Evolutionary conservation across 2,888 invertebrate species (phyloP), one percentile per base, ranked within the genome.

Genomic region (Priocnemis perturbator): DNA sequence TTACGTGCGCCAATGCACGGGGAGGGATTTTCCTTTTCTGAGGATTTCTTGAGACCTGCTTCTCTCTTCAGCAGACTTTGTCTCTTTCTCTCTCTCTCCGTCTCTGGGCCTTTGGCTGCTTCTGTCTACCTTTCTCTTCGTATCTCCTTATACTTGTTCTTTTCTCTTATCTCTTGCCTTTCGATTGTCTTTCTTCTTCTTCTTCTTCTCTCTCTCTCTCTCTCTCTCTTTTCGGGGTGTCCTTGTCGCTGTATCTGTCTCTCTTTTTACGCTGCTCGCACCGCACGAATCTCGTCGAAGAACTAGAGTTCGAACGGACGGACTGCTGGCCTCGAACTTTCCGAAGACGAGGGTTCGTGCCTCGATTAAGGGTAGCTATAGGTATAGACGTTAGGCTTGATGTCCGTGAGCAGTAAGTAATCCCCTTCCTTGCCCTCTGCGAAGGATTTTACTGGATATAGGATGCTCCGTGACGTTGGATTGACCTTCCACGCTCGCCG

Each of bases 1-100:
- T 74, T 76, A 75, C 68, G 64, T 70, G 57, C 66, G 72, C 64
- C 64, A 67, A 76, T 73, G 68, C 70, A 73, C 67, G 15, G 55
- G 47, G 63, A 55, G 57, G 70, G 67, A 66, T 73, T 74, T 73
- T 68, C 74, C 64, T 71, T 68, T 64, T 63, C 60, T 55, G 57
- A 74, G 76, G 70, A 74, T 76, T 73, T 75, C 50, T 69, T 58
- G 57, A 60, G 50, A 37, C 50, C 56, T 30, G 53, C 23, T 17
- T 44, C 23, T n/a, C 47, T 21, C 45, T 26, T n/a, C 60, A 17
- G 20, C 44, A 23, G 15, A 20, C 50, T 23, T 48, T 15, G 19
- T 55, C 15, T 55, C 55, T 7, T 17, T 21, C 19, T 30, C n/a
- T n/a, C n/a, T n/a, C n/a, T 55, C 30, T 37, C 11, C 44, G 37